These are phyloP conservation scores for Neotoxoptera formosana DNA, from an alignment of 1,140 invertebrate genomes.

Conservation along the genomic window DNA sequence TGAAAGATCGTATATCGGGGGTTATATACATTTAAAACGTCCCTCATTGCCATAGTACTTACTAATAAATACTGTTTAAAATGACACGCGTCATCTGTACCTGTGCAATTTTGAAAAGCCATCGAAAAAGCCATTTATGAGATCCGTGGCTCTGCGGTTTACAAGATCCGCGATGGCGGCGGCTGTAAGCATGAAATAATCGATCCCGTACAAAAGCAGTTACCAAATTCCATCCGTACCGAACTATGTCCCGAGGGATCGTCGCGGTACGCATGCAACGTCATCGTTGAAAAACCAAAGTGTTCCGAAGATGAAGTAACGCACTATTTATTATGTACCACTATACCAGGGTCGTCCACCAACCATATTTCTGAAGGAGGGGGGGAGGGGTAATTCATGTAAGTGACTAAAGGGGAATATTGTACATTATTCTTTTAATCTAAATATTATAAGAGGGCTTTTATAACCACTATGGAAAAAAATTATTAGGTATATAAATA, in stretches of 20 bases:
- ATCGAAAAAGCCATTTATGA: neutral
- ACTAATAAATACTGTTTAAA: neutral
- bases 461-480: neutral
- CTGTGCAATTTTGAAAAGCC: neutral
- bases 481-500: no score
- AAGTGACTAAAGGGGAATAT: neutral
- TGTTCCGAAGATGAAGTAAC: neutral
- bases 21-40: no score
- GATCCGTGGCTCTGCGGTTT: neutral
- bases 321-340: neutral
- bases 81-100: neutral
- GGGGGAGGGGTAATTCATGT: neutral
- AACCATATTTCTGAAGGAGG: neutral
- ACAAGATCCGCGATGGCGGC: neutral
- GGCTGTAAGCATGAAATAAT: neutral
- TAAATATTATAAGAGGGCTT: neutral
- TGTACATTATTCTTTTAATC: neutral
- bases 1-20: no score
- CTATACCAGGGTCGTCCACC: neutral
- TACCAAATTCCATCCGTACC: neutral
- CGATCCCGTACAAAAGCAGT: neutral
- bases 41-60: neutral
- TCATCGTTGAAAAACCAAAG: neutral
- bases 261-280: neutral
- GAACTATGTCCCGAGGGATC: conserved; percentile 13